Base-by-base conservation (phyloP, 2,888 invertebrate species). In the Latrodectus elegans region DNA sequence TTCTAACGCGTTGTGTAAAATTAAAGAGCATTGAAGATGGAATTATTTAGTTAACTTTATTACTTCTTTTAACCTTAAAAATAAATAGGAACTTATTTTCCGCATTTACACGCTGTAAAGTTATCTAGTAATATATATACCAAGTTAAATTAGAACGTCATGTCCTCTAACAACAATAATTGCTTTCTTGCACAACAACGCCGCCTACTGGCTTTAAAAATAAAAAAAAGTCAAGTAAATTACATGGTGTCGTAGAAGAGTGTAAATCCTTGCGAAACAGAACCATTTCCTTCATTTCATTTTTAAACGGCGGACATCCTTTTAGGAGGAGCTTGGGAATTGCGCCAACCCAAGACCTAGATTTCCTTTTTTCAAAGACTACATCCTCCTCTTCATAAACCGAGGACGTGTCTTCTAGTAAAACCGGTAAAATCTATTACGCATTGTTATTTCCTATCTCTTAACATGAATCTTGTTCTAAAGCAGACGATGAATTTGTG, bases 231-330 rank as follows among this genome's bases (percentile, higher is more conserved):
- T 38, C 38, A 38, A 38, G 38, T 38, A n/a, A 60, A 12, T 12
- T 60, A 60, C n/a, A n/a, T 74, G 22, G 17, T 74, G 52, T 74
- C 53, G 74, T 38, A 53, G 75, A 22, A 22, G 74, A n/a, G 55
- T 12, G 15, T 15, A 80, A 70, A 72, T 73, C 60, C 53, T 75
- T 80, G 76, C 76, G 73, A 77, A 77, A 67, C 51, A 52, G 49
- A 81, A 73, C 65, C 81, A 87, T 87, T 87, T 87, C 86, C 86
- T 87, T 52, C 60, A 15, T n/a, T 78, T 68, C 38, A 51, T 76
- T 72, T 77, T 65, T 81, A 71, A 72, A 76, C 76, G 70, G 73
- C 81, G 86, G 86, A 87, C 86, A 87, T 87, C 86, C 86, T 87
- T 53, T 71, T 70, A 17, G 38, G n/a, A 65, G 26, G n/a, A 26